Conservation (phyloP, 2,797 vertebrate species). For the Limnodromus scolopaceus region DNA sequence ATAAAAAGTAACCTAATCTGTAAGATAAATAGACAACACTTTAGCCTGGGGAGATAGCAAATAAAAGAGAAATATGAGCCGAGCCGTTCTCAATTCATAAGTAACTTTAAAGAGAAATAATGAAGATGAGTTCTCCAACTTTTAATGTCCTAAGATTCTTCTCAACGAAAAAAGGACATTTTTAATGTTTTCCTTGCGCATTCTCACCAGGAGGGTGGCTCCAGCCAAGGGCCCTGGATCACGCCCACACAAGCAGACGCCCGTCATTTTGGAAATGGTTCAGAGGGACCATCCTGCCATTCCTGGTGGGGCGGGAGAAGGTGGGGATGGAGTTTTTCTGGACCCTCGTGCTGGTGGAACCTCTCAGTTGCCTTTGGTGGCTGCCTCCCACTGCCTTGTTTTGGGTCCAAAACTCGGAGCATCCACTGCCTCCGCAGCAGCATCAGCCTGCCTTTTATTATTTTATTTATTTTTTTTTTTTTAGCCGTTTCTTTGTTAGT, state of each 20-base stretch:
- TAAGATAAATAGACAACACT: conserved; percentile 71
- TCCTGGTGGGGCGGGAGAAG: neutral
- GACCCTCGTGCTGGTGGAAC: neutral
- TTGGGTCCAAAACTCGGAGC: accelerated
- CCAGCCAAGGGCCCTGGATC: neutral
- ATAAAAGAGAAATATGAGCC: conserved; percentile 73
- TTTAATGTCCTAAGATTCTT: conserved; percentile 62
- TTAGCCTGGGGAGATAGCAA: conserved; percentile 73
- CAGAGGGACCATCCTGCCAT: neutral
- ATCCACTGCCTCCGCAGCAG: neutral
- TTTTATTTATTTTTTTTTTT: neutral
- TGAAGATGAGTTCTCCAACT: conserved; percentile 67
- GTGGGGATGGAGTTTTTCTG: neutral
- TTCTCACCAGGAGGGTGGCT: neutral
- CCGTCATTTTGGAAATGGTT: neutral
- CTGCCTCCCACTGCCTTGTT: neutral
- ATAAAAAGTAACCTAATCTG: conserved; percentile 71
- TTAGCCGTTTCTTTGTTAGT: neutral
- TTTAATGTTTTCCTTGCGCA: neutral
- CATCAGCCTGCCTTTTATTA: neutral
- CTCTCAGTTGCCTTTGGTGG: accelerated
- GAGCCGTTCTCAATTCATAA: conserved; percentile 66
- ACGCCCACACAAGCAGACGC: neutral
- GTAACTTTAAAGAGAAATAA: conserved; percentile 79
- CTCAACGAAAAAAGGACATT: neutral